phyloP scores from a whole-genome alignment of 2,797 vertebrate species.

The Miichthys miiuy region DNA sequence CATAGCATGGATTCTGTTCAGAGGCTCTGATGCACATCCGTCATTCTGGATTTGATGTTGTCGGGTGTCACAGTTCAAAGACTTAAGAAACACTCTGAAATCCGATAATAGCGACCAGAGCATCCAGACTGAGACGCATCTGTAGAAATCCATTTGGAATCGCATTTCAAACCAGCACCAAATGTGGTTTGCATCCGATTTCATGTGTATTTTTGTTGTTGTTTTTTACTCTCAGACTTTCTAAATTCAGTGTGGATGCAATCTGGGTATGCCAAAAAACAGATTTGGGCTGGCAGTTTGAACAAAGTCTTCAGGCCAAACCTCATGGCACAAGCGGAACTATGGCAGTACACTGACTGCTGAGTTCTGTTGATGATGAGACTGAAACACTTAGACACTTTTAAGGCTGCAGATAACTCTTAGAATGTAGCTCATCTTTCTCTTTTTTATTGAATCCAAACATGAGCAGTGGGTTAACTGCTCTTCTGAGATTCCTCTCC shows the following conservation, averaged over 20 bases:
- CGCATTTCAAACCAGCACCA: too few relatives aligned
- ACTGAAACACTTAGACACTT: conserved; percentile 8
- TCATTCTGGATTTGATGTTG: too few relatives aligned
- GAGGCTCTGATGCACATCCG: too few relatives aligned
- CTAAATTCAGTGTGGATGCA: neutral
- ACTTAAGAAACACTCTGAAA: too few relatives aligned
- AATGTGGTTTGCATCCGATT: neutral
- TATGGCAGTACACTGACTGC: neutral
- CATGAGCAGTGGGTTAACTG: conserved; percentile 47
- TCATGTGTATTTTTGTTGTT: neutral
- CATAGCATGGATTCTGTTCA: too few relatives aligned
- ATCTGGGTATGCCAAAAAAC: neutral
- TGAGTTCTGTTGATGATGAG: neutral
- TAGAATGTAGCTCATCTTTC: conserved; percentile 26
- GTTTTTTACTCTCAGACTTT: neutral
- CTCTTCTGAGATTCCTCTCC: conserved; percentile 44
- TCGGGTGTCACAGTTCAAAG: too few relatives aligned
- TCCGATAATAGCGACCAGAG: too few relatives aligned
- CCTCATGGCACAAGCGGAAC: neutral
- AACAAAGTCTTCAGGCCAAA: too few relatives aligned
- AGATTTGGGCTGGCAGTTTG: neutral
- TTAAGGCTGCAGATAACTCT: conserved; percentile 11
- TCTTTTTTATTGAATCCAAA: conserved; percentile 45
- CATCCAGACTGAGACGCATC: too few relatives aligned
- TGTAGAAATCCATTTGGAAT: too few relatives aligned